These are phyloP conservation scores for Sitta carolinensis DNA, from an alignment of 2,797 vertebrate genomes.

Conservation along the genomic window DNA sequence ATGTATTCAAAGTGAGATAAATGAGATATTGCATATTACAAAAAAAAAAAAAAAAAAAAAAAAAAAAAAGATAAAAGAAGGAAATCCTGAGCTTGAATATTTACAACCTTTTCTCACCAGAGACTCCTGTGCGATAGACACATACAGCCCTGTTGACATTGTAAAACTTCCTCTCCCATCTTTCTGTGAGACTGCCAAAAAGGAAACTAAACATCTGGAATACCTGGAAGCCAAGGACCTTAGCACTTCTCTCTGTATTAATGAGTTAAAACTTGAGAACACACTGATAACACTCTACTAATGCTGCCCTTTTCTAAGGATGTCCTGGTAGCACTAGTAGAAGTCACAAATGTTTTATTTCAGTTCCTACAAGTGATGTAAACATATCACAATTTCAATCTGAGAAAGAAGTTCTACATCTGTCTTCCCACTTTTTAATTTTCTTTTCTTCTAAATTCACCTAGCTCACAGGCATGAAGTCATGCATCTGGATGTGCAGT, in stretches of 20 bases:
- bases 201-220: conserved; percentile 12
- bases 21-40: not conserved
- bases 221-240: not conserved
- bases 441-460: not conserved
- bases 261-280: not conserved
- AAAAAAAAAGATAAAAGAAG: not conserved
- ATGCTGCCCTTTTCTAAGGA: not conserved
- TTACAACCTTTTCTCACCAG: not conserved
- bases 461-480: not conserved
- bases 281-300: not conserved
- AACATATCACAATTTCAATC: not conserved
- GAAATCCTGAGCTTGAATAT: not conserved
- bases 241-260: not conserved
- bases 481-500: not conserved
- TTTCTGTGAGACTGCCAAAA: conserved; percentile 19
- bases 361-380: not conserved
- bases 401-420: not conserved
- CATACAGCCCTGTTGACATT: not conserved
- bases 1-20: not conserved
- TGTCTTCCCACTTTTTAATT: not conserved
- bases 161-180: not conserved
- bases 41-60: not conserved
- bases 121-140: not conserved
- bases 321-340: not conserved
- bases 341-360: not conserved